Conservation (phyloP, 2,888 invertebrate genomes). For the Prosapia bicincta region DNA sequence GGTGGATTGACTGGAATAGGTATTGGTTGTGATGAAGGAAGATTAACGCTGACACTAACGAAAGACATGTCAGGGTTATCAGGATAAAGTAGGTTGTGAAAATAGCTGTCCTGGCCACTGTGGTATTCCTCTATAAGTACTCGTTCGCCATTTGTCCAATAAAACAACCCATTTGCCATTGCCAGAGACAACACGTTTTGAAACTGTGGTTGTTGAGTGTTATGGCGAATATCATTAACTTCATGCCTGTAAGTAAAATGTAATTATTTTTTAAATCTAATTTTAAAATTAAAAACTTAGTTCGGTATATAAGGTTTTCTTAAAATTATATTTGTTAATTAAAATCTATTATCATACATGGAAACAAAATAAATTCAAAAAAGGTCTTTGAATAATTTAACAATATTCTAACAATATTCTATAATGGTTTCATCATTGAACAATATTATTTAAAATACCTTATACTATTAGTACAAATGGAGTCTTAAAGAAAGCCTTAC, state of each 20-base stretch:
- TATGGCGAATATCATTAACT: slow-evolving; percentile 65
- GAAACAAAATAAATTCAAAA: no score
- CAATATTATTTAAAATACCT: no score
- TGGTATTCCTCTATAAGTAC: slow-evolving; percentile 78
- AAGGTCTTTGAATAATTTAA: no score
- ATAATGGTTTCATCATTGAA: no score
- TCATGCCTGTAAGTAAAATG: slow-evolving; percentile 58
- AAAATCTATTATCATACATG: no score
- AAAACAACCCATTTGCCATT: slow-evolving; percentile 72
- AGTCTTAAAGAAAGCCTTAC: no score
- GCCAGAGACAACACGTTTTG: slow-evolving; percentile 71
- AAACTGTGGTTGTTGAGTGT: slow-evolving; percentile 73
- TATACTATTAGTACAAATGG: no score
- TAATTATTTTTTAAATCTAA: no score
- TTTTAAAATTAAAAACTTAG: no score
- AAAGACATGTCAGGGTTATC: slow-evolving; percentile 51
- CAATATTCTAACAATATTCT: no score
- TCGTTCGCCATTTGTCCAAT: slow-evolving; percentile 79
- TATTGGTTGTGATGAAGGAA: slow-evolving; percentile 71
- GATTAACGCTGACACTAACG: slow-evolving; percentile 51
- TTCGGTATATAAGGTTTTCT: no score
- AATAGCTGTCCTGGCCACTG: slow-evolving; percentile 62
- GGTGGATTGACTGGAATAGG: slow-evolving; percentile 79
- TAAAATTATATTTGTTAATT: no score
- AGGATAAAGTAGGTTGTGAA: slow-evolving; percentile 68